phyloP scores from a whole-genome alignment of 2,888 invertebrate genomes.

The Tuta absoluta region DNA sequence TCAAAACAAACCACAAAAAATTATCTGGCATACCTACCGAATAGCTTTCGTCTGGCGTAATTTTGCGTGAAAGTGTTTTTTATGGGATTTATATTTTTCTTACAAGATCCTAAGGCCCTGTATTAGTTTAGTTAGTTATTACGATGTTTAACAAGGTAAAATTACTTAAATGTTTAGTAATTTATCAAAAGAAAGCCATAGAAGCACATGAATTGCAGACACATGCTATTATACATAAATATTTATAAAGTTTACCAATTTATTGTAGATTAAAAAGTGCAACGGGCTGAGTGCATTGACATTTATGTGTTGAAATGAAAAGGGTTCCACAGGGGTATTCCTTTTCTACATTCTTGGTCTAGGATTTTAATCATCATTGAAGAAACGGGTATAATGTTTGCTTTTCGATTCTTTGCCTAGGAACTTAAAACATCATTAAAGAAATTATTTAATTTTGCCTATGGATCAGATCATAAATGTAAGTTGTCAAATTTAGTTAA shows the following conservation, averaged over 20 bases:
- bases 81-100: too few species aligned
- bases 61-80: too few species aligned
- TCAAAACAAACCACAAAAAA: too few species aligned
- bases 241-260: conserved; percentile 11
- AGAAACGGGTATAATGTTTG: background rate
- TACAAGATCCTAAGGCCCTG: background rate
- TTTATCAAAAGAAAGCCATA: conserved; percentile 1
- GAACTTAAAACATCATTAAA: background rate
- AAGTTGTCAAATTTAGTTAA: too few species aligned
- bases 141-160: background rate
- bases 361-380: background rate
- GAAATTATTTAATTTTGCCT: background rate
- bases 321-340: background rate
- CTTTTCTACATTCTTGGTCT: too few species aligned
- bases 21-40: too few species aligned
- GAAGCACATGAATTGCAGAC: conserved; percentile 6
- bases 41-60: too few species aligned
- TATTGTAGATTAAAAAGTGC: background rate
- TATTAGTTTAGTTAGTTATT: background rate
- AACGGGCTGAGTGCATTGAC: background rate
- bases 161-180: background rate
- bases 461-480: too few species aligned
- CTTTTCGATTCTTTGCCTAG: background rate
- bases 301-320: background rate
- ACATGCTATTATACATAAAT: conserved; percentile 6